Base-by-base conservation (phyloP, 2,888 invertebrate genomes). In the Drosophila trichaetosa region DNA sequence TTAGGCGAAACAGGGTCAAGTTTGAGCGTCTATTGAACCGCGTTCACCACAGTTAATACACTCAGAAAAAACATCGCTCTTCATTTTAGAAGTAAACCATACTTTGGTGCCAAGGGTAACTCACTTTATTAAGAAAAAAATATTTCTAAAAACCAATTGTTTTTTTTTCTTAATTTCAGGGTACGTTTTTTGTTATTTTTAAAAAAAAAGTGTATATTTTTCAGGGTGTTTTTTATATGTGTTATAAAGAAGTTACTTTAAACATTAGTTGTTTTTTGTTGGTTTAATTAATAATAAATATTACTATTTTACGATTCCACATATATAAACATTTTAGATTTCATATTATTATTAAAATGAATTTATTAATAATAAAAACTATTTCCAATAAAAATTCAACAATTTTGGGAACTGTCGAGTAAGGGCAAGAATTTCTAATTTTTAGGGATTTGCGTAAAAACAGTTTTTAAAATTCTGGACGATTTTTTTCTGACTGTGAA, bases 1-100 rank as follows among this genome's bases (percentile, higher is more conserved):
- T 54, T 13, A 29, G 31, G 16, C 3, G 4, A 48, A 77, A 56
- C 48, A 48, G 58, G 73, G 82, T 76, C 89, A 86, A 87, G 89
- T 89, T 84, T 74, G 75, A 62, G 66, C 61, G 54, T 31, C 34
- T 74, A 63, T 42, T 76, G 68, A 82, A 79, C 64, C 42, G 48
- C 8, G 48, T 29, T 27, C 13, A 11, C 33, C 29, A 48, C 33
- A 54, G 24, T 16, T 8, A 24, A 16, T 21, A 21, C 21, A 21
- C 46, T 46, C 4, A 7, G 21, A 21, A 46, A 21, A 46, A 46
- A 46, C 13, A 21, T 7, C 7, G 3, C 4, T 4, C 46, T 46
- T 7, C 7, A 4, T 46, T 21, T 21, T 46, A 0, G 13, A 21
- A 21, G 4, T 16, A 24, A 46, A 1, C 4, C 21, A 16, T 16